A percentile compares a stretch with the other conserved stretches of the same genome.
Evolutionary conservation across 1,140 invertebrate genomes (phyloP).

Genomic region (Philopotamus ludificatus): DNA sequence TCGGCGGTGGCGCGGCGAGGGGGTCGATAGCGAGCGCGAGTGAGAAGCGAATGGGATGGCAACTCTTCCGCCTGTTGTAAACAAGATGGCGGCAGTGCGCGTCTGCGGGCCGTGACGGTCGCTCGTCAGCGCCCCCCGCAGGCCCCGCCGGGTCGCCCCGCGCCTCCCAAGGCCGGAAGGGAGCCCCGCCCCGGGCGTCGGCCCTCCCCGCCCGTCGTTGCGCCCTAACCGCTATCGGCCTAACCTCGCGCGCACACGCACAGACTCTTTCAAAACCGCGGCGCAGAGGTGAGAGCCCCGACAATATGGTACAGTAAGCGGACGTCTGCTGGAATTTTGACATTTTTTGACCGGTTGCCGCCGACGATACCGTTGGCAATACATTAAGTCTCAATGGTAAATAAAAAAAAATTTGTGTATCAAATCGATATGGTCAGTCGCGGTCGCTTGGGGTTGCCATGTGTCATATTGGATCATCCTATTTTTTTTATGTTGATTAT

Average conservation of each 20-base stretch:
- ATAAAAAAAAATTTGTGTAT: background rate
- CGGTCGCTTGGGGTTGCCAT: background rate
- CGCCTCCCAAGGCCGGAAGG: no score
- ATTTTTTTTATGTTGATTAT: background rate
- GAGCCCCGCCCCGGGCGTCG: no score
- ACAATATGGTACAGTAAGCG: background rate
- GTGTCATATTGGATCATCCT: no score
- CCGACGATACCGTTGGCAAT: no score
- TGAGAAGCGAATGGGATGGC: no score
- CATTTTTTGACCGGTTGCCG: background rate
- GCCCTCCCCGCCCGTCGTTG: no score
- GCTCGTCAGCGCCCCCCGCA: no score
- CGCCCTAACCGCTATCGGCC: background rate
- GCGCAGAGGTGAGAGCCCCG: background rate
- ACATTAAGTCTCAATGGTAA: background rate
- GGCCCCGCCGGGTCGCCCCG: no score
- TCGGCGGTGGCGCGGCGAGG: no score
- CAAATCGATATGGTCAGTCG: background rate
- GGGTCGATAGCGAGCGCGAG: no score
- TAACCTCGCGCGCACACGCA: background rate
- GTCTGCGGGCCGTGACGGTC: background rate
- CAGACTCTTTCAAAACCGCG: background rate
- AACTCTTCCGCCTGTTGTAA: no score
- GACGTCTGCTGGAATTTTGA: background rate
- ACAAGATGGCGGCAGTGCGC: background rate